Evolutionary conservation across 2,888 invertebrate genomes (phyloP), one percentile per base, ranked within the genome.

Genomic region (Epiblema foenella): DNA sequence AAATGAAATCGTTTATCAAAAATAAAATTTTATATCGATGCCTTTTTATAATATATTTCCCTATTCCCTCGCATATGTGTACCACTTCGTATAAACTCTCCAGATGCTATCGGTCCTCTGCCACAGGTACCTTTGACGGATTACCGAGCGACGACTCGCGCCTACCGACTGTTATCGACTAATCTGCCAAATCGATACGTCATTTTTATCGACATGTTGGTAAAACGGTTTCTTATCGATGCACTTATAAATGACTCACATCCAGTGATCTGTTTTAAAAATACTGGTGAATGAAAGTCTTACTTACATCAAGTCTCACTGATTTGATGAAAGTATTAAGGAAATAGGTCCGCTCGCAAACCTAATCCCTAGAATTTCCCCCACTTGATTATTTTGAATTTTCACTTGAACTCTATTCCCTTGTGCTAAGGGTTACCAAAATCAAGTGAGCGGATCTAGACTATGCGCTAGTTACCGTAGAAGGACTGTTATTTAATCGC

Each of bases 101-200:
- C 18, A 65, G 70, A 70, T 70, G 54, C 37, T 66, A 70, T 70
- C 70, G n/a, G 51, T 0, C 3, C 42, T 69, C 70, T 24, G 29
- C 29, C 62, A 24, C 39, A 58, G 51, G 63, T 52, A 64, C 12
- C 58, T 66, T 63, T 70, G 70, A 70, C 70, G 65, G 70, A 70
- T 70, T 70, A 70, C 65, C 17, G 64, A 58, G 39, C 57, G 57
- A 39, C 51, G 54, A 70, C 59, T 59, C 59, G 18, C 46, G 37
- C 52, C 69, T 70, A 65, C 65, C 46, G 65, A 37, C 59, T 65
- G 20, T 66, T 66, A 70, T 70, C 70, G 65, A 62, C 56, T 56
- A 51, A 70, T 66, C 65, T 65, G 59, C 46, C 54, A 60, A 24
- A 70, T 66, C 70, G 65, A 70, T 70, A 60, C 54, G 70, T 70